Base-by-base conservation (phyloP, 2,113 vertebrate genomes). In the Nerophis lumbriciformis region DNA sequence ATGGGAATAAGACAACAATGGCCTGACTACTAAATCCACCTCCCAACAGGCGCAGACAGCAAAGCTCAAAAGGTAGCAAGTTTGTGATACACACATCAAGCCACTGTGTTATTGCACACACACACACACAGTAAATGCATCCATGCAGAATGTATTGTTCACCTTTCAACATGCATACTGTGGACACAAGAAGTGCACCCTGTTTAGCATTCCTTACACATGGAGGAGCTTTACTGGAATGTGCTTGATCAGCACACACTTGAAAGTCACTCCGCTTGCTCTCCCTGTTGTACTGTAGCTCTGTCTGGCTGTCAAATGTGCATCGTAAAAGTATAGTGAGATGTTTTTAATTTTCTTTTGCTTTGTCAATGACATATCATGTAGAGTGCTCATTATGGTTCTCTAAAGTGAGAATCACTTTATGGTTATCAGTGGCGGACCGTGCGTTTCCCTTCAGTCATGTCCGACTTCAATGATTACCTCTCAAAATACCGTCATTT, bases 211-310 rank as follows among this genome's bases (percentile, higher is more conserved):
- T 77, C 71, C 60, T 44, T 15, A 5, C 49, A 54, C 6, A 48
- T 61, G 9, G 45, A 48, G 58, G 16, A 28, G 65, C 52, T 63
- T 63, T 61, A 55, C 52, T 21, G 59, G 72, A 78, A 83, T 75
- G 62, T 78, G 72, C 78, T 77, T 76, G 71, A 75, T 78, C 70
- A 80, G 75, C 84, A 66, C 59, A 63, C 59, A 48, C 37, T 37
- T 48, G 55, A 61, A 15, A 61, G 15, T 37, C 5, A n/a, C 57
- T 61, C 44, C 42, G 53, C 53, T 69, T 38, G 61, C 54, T 66
- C 53, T 36, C 7, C 50, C 47, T 65, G 53, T 35, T 39, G 19
- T 60, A 52, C 35, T 19, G 4, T 19, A 8, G 55, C 12, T 57
- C 55, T 47, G 53, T 59, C 19, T 1, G 0, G 57, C 10, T 39